phyloP scores from a whole-genome alignment of 2,113 vertebrate species.

The Puntigrus tetrazona region DNA sequence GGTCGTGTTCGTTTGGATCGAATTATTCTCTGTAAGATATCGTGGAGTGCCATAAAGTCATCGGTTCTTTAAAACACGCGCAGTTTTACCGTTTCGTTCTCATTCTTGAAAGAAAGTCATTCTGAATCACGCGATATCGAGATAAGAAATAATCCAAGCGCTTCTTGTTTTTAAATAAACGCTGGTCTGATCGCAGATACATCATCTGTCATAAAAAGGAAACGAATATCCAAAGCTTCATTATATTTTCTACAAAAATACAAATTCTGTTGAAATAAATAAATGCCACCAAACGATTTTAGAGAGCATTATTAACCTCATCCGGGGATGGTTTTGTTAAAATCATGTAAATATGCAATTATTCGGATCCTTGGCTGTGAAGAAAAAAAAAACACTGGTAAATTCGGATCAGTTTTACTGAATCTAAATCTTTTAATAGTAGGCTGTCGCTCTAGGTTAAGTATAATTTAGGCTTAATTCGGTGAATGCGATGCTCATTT shows the following conservation, averaged over 20 bases:
- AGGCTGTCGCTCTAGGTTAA: neutral
- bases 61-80: neutral
- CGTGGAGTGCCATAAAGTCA: neutral
- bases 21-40: neutral
- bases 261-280: neutral
- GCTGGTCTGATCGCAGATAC: neutral
- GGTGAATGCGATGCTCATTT: neutral
- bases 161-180: neutral
- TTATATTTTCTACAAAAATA: neutral
- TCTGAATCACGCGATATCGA: neutral
- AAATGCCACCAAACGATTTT: neutral
- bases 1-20: neutral
- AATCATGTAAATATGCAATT: neutral
- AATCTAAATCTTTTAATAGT: neutral
- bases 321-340: neutral
- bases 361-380: neutral
- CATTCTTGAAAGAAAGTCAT: neutral
- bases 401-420: neutral
- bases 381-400: neutral
- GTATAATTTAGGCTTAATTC: neutral
- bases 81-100: neutral
- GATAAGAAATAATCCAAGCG: neutral
- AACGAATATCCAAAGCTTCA: neutral
- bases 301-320: neutral
- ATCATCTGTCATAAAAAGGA: neutral